These are phyloP conservation scores for Orthonyx spaldingii DNA, from an alignment of 2,113 vertebrate species.

Conservation along the genomic window DNA sequence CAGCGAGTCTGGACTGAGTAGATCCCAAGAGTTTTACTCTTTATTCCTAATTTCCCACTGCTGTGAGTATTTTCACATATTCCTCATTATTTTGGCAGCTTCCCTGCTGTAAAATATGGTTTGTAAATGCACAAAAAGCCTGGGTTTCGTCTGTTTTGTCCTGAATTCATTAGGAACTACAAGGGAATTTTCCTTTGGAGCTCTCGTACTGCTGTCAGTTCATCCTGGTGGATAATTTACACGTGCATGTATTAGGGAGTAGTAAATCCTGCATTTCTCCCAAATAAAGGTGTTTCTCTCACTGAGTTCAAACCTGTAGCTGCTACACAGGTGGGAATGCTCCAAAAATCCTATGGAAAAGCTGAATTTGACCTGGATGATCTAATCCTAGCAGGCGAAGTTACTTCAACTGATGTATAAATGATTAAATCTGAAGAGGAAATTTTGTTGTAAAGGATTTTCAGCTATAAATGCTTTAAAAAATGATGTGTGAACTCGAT, in stretches of 20 bases:
- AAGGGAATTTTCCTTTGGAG: neutral
- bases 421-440: neutral
- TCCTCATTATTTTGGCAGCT: constrained; percentile 3
- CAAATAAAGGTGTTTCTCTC: neutral
- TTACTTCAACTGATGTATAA: neutral
- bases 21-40: neutral
- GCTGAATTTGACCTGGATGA: neutral
- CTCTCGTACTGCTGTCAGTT: neutral
- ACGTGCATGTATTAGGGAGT: no score
- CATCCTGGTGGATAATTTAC: neutral
- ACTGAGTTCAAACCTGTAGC: neutral
- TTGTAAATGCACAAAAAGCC: constrained; percentile 5
- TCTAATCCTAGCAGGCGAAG: neutral
- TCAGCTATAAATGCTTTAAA: neutral
- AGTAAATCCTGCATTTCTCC: neutral
- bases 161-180: neutral
- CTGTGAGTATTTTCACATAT: neutral
- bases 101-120: constrained; percentile 29
- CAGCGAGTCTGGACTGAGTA: neutral
- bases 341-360: neutral
- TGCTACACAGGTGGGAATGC: neutral
- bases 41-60: neutral
- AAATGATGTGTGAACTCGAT: rapidly evolving
- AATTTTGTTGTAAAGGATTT: neutral
- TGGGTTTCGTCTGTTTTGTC: constrained; percentile 36